Conservation (phyloP, 2,797 vertebrate species). For the Brachymystax lenok region DNA sequence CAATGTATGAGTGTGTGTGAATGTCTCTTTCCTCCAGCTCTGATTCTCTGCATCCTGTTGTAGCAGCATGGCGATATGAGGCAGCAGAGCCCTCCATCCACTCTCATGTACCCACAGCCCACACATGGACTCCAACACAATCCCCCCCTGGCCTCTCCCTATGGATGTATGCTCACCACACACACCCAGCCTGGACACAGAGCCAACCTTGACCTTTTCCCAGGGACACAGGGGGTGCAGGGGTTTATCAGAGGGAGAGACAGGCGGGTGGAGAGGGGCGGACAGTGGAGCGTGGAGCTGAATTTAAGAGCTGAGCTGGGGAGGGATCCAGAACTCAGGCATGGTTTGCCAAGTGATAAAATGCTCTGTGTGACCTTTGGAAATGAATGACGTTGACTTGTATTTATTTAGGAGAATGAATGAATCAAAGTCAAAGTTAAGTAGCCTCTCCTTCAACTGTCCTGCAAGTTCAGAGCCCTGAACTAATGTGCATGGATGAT, state of each 20-base stretch:
- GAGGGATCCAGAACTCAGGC: slow-evolving; percentile 1
- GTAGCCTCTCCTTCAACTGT: not conserved
- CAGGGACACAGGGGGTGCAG: slow-evolving; percentile 23
- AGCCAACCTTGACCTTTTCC: slow-evolving; percentile 72
- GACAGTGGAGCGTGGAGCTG: slow-evolving; percentile 47
- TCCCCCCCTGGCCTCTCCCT: slow-evolving; percentile 20
- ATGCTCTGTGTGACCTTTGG: slow-evolving; percentile 17
- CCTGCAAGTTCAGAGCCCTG: not conserved
- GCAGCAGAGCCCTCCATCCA: not conserved
- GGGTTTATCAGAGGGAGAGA: not conserved
- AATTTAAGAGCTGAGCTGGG: slow-evolving; percentile 54
- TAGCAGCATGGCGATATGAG: slow-evolving; percentile 25
- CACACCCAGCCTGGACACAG: slow-evolving; percentile 30
- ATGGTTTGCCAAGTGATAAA: not conserved
- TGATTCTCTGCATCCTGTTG: slow-evolving; percentile 34
- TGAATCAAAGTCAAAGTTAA: not conserved
- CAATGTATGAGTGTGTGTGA: slow-evolving; percentile 10
- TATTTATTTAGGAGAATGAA: not conserved
- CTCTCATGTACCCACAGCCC: slow-evolving; percentile 28
- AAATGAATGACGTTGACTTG: not conserved
- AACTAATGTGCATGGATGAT: not conserved
- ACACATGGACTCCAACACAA: slow-evolving; percentile 15
- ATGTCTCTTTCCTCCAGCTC: slow-evolving; percentile 18
- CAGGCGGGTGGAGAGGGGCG: not conserved
- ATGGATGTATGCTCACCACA: slow-evolving; percentile 47